phyloP scores from a whole-genome alignment of 2,113 vertebrate species.

The Phodopus roborovskii region DNA sequence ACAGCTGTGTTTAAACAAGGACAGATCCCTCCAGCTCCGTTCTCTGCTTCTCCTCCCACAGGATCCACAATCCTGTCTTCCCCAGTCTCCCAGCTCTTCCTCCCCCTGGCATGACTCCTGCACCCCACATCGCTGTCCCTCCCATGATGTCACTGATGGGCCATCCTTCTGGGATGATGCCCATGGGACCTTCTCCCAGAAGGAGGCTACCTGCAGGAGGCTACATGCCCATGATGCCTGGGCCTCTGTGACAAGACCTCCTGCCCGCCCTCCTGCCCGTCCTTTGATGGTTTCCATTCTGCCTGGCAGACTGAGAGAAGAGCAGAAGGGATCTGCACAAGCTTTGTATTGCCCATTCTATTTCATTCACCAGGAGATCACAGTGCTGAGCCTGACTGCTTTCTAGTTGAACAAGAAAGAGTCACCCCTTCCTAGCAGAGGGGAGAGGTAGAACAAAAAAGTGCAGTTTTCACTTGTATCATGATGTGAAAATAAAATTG shows the following conservation, averaged over 20 bases:
- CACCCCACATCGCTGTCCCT: no score
- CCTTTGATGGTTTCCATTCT: background rate
- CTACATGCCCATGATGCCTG: background rate
- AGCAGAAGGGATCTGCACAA: background rate
- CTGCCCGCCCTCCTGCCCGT: background rate
- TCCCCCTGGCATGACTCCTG: background rate
- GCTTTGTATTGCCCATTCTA: background rate
- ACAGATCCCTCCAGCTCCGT: background rate
- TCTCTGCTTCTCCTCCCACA: background rate
- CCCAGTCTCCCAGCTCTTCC: background rate
- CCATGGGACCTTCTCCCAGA: background rate
- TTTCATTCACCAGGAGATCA: background rate
- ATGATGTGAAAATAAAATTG: background rate
- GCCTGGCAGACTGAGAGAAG: background rate
- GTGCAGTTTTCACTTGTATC: background rate
- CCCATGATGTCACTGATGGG: background rate
- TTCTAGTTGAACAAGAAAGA: background rate
- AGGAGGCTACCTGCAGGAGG: background rate
- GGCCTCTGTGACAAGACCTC: background rate
- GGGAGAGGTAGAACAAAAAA: background rate
- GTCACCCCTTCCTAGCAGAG: background rate
- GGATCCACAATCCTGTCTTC: background rate
- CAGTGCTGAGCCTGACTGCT: background rate
- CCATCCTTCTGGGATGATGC: background rate
- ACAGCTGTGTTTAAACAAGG: background rate